Percentiles rank a stretch among this genome's conserved stretches.
These are phyloP conservation scores for Onychomys arenicola DNA, from an alignment of 2,797 vertebrate genomes.

Conservation along the genomic window DNA sequence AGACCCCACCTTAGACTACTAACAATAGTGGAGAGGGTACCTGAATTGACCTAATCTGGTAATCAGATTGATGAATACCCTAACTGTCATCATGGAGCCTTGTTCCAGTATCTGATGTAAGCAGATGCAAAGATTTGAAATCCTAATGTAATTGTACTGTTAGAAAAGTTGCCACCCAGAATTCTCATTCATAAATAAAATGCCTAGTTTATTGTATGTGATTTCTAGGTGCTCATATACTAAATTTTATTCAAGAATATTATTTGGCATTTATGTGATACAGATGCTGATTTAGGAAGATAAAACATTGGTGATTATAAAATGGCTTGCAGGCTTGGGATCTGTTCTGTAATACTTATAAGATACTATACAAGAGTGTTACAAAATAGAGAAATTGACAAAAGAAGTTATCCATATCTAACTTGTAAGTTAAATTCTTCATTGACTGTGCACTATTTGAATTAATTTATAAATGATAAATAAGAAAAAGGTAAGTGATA, in stretches of 20 bases:
- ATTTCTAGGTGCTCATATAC: neutral
- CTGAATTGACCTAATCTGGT: too few species aligned
- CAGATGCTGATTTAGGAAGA: neutral
- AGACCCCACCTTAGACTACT: too few species aligned
- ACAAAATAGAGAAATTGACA: neutral
- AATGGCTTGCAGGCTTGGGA: neutral
- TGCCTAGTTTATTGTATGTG: neutral
- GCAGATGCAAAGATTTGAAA: neutral
- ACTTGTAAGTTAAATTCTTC: slow-evolving; percentile 14
- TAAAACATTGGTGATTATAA: neutral
- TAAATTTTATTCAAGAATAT: neutral
- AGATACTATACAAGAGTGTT: neutral
- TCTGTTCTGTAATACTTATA: neutral
- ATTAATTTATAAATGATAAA: neutral
- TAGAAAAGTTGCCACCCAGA: neutral
- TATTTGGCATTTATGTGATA: neutral
- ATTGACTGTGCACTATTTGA: neutral
- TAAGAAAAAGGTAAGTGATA: neutral
- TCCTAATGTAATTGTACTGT: neutral
- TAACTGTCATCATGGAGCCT: neutral
- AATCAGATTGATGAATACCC: too few species aligned
- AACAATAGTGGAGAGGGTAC: too few species aligned
- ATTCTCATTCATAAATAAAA: slow-evolving; percentile 1
- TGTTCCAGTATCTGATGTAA: too few species aligned
- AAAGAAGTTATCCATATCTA: neutral